Percentiles rank a stretch among this genome's conserved stretches.
phyloP scores from a whole-genome alignment of 53 echinoderm and acorn worm genomes.

The Echinarachnius parma region DNA sequence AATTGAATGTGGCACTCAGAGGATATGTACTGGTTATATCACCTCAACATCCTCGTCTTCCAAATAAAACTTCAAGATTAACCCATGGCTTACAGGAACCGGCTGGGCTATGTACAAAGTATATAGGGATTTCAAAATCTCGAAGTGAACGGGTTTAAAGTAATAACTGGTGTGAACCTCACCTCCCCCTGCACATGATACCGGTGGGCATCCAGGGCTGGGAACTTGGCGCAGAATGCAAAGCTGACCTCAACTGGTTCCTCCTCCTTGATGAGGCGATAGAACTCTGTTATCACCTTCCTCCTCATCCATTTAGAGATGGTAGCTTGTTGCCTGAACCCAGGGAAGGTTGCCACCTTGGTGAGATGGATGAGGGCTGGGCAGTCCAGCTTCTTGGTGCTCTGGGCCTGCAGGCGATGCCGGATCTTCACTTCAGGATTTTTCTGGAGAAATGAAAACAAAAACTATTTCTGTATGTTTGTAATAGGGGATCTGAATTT shows the following conservation, averaged over 20 bases:
- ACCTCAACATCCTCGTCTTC: no score
- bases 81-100: no score
- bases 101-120: no score
- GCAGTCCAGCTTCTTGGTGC: conserved; percentile 73
- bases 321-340: conserved; percentile 8
- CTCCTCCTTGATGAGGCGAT: conserved; percentile 1
- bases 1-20: no score
- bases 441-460: not conserved
- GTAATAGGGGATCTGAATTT: no score
- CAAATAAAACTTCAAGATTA: no score
- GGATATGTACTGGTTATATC: no score
- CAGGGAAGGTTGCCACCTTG: conserved; percentile 68
- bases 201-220: conserved; percentile 6
- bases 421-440: not conserved
- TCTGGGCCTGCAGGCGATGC: conserved; percentile 35
- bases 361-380: conserved; percentile 67
- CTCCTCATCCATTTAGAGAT: conserved; percentile 11
- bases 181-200: conserved; percentile 40
- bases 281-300: conserved; percentile 1
- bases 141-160: no score
- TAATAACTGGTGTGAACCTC: no score
- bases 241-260: conserved; percentile 1
- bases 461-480: not conserved
- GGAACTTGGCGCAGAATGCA: conserved; percentile 15
- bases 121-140: no score